A percentile compares a stretch with the other conserved stretches of the same genome.
Evolutionary conservation across 2,888 invertebrate species (phyloP).

Genomic region (Cataglyphis livida): DNA sequence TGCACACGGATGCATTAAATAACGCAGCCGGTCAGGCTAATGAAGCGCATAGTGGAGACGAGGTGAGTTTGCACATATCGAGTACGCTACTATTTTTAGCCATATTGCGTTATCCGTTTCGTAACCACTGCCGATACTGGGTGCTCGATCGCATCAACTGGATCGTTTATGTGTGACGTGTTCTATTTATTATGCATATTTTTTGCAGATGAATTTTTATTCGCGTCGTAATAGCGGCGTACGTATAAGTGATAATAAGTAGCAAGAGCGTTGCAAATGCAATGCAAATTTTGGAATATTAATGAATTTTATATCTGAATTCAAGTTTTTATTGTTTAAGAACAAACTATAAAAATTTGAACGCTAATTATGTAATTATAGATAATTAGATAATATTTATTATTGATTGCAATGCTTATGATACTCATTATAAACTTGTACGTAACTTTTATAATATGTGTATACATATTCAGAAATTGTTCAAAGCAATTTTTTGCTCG

Average conservation of each 20-base stretch:
- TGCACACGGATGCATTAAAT: constrained; percentile 45
- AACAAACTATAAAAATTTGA: not conserved
- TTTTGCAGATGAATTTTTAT: not conserved
- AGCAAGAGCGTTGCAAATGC: too few species aligned
- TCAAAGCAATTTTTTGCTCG: not conserved
- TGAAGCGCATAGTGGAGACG: constrained; percentile 38
- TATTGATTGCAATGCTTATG: not conserved
- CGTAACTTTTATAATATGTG: not conserved
- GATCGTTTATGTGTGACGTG: not conserved
- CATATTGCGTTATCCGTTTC: constrained; percentile 49
- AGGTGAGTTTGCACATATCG: constrained; percentile 42
- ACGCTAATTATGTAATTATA: not conserved
- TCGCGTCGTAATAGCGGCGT: not conserved
- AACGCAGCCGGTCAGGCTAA: constrained; percentile 37
- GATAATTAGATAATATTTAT: constrained; percentile 4
- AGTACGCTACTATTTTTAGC: constrained; percentile 56
- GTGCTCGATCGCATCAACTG: constrained; percentile 9
- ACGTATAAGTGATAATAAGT: not conserved
- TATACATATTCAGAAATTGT: not conserved
- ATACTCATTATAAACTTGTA: not conserved
- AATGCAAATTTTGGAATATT: not conserved
- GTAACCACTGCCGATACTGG: constrained; percentile 31
- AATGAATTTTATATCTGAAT: not conserved
- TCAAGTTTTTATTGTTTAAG: not conserved
- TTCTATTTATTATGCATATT: constrained; percentile 21